Percentiles rank a stretch among this genome's conserved stretches.
phyloP scores from a whole-genome alignment of 2,888 invertebrate genomes.

The Orthosia gothica region DNA sequence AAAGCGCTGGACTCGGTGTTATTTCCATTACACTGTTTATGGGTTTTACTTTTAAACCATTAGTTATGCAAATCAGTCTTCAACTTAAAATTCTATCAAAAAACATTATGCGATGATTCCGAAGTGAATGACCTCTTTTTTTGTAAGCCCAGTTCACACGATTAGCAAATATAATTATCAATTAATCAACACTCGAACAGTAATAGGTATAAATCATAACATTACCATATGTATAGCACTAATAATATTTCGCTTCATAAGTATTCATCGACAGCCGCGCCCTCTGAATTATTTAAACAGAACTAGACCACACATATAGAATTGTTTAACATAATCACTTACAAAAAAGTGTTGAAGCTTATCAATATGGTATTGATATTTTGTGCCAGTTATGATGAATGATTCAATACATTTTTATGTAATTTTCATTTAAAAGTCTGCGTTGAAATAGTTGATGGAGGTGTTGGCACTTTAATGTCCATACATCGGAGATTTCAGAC shows the following conservation, averaged over 20 bases:
- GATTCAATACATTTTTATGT: conserved; percentile 54
- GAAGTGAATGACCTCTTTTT: conserved; percentile 43
- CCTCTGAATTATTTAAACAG: conserved; percentile 58
- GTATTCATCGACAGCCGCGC: conserved; percentile 56
- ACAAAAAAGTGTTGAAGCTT: conserved; percentile 53
- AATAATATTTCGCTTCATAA: conserved; percentile 49
- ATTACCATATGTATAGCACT: conserved; percentile 66
- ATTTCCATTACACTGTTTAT: not conserved
- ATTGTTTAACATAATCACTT: conserved; percentile 60
- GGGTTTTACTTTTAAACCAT: not conserved
- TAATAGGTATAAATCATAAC: conserved; percentile 69
- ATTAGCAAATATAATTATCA: conserved; percentile 66
- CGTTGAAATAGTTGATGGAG: conserved; percentile 19
- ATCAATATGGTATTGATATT: conserved; percentile 56
- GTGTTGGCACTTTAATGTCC: conserved; percentile 38
- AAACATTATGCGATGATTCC: not conserved
- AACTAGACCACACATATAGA: conserved; percentile 65
- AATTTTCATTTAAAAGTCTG: conserved; percentile 51
- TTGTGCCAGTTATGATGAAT: conserved; percentile 57
- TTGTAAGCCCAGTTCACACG: conserved; percentile 41
- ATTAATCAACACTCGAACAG: conserved; percentile 63
- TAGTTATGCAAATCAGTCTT: not conserved
- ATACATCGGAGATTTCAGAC: conserved; percentile 6
- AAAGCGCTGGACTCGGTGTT: too few relatives aligned
- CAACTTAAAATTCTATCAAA: not conserved